Evolutionary conservation across 2,797 vertebrate species (phyloP), one percentile per base, ranked within the genome.

Genomic region (Natrix natrix): DNA sequence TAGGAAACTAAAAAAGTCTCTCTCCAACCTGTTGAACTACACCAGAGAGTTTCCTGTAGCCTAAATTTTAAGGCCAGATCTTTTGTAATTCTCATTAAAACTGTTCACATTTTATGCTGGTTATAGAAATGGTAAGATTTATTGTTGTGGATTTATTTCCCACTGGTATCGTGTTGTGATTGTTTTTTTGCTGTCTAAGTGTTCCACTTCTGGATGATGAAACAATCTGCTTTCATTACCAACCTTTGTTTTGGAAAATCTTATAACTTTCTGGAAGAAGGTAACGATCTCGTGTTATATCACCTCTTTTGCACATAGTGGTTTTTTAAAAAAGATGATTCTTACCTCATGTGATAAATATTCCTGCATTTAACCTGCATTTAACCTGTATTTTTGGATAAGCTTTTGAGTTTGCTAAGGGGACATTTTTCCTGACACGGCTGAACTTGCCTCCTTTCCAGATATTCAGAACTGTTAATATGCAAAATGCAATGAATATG

Each of bases 121-220:
- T 95, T 93, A 94, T n/a, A 87, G 93, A 95, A 95, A 96, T 96
- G 97, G 96, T 96, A 96, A 93, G 89, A 96, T 96, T 96, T 95
- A 95, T 94, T 95, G 95, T 96, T 93, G 87, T 91, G 92, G 93
- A 93, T 95, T 97, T 97, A 95, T 97, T 97, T 96, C 95, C 95
- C 96, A 95, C 60, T 88, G 96, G 95, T 92, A 95, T 3, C 95
- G 74, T 52, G 91, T 94, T 95, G 92, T 90, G 93, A 96, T 95
- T 94, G 93, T 74, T 95, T 74, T 95, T 83, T 95, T 96, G 93
- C 94, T 91, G 89, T 93, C 26, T 0, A 93, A 57, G 16, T 93
- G 93, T 94, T 93, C 91, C 94, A 94, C 92, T 96, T 97, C 95
- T 96, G 95, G 92, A 91, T 96, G 93, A 96, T 93, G 92, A 96